phyloP scores from a whole-genome alignment of 1,140 invertebrate genomes.

The Achatina immaculata region DNA sequence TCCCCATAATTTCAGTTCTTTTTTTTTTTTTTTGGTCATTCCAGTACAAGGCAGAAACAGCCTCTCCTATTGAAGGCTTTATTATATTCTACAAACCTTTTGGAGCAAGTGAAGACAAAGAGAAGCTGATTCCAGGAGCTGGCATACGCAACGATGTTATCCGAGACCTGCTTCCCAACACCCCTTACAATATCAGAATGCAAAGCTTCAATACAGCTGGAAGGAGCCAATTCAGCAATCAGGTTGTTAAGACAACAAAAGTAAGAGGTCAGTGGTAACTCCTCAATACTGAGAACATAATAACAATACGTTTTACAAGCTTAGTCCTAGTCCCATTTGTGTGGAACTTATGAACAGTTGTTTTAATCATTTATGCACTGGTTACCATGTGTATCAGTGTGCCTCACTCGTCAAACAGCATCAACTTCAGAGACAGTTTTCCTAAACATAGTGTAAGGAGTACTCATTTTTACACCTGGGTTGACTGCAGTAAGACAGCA shows the following conservation, averaged over 20 bases:
- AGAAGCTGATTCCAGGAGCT: constrained; percentile 82
- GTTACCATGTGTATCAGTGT: too few relatives aligned
- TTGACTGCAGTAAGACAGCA: too few relatives aligned
- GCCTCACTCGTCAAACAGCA: too few relatives aligned
- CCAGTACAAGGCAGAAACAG: constrained; percentile 49
- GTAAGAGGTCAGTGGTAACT: constrained; percentile 36
- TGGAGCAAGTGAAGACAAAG: constrained; percentile 82
- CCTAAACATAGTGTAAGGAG: too few relatives aligned
- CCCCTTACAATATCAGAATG: constrained; percentile 90
- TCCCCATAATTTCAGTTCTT: too few relatives aligned
- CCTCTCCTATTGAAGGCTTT: constrained; percentile 81
- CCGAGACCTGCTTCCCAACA: constrained; percentile 82
- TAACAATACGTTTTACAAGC: too few relatives aligned
- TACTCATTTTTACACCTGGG: too few relatives aligned
- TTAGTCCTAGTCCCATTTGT: too few relatives aligned
- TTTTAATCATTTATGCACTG: too few relatives aligned
- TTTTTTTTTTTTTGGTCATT: neutral
- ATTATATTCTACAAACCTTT: constrained; percentile 89
- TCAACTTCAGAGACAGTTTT: too few relatives aligned
- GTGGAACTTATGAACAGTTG: too few relatives aligned
- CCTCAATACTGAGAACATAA: too few relatives aligned
- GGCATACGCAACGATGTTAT: constrained; percentile 79
- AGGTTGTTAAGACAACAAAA: constrained; percentile 81
- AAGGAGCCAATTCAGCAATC: constrained; percentile 87
- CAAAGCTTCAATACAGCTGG: constrained; percentile 90